Evolutionary conservation across 1,140 invertebrate genomes (phyloP).

Genomic region (Pseudomyrmex pallidus): DNA sequence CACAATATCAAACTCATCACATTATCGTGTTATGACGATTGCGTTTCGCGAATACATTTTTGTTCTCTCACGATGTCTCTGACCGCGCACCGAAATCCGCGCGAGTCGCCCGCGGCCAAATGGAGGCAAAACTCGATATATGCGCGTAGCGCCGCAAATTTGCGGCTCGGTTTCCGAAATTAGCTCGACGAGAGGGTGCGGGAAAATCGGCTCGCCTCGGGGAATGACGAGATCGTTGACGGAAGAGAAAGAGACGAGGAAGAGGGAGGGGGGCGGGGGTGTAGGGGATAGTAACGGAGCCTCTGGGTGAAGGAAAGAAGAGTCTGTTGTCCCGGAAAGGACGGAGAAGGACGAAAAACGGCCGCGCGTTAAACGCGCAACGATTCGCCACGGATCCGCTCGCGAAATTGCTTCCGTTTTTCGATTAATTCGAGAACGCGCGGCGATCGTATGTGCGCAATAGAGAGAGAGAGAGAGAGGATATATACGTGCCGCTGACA

Average conservation of each 20-base stretch:
- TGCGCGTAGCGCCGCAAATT: conserved; percentile 71
- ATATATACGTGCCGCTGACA: conserved; percentile 69
- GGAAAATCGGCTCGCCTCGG: conserved; percentile 72
- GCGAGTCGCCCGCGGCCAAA: conserved; percentile 64
- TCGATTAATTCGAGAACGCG: conserved; percentile 77
- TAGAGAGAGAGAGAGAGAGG: not conserved
- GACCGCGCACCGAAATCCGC: conserved; percentile 29
- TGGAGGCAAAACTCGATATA: conserved; percentile 70
- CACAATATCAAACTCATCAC: not conserved
- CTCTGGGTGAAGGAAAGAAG: no score
- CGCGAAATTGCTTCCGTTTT: conserved; percentile 78
- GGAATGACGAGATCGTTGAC: conserved; percentile 45
- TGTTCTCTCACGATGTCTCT: conserved; percentile 8
- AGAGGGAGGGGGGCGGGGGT: not conserved
- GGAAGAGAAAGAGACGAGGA: not conserved
- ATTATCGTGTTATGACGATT: conserved; percentile 7
- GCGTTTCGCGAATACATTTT: conserved; percentile 50
- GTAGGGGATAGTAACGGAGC: conserved; percentile 6
- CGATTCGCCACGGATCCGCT: conserved; percentile 55
- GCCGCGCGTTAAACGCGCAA: conserved; percentile 61
- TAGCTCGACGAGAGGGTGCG: conserved; percentile 65
- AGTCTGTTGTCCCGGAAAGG: conserved; percentile 11
- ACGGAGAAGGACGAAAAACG: conserved; percentile 29
- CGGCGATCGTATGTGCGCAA: conserved; percentile 31
- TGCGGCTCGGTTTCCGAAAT: conserved; percentile 73